Base-by-base conservation (phyloP, 2,888 invertebrate species). In the Asteroscopus sphinx region DNA sequence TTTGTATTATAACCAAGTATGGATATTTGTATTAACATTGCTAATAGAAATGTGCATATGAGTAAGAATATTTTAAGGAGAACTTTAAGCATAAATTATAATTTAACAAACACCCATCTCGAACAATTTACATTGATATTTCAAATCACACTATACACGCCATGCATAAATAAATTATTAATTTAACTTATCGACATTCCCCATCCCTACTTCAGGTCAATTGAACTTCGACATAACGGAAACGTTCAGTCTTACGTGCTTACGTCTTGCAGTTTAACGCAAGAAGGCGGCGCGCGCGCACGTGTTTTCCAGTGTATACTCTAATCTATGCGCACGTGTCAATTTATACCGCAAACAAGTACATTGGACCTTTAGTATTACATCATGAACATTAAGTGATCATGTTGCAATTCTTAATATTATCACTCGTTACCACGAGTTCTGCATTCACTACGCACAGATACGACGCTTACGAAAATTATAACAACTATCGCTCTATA, bases 281-380 rank as follows among this genome's bases (percentile, higher is more conserved):
- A 16, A 52, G 56, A 39, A 45, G 32, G 25, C 48, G 13, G 36
- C 64, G 56, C 56, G 56, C n/a, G 1, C 64, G 70, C 66, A 67
- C 44, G 69, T 30, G 21, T 30, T n/a, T n/a, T n/a, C n/a, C n/a
- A n/a, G n/a, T n/a, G n/a, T n/a, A n/a, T n/a, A n/a, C n/a, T n/a
- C n/a, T n/a, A n/a, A n/a, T n/a, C n/a, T n/a, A n/a, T n/a, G n/a
- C 64, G 70, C 66, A 67, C 44, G 69, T 30, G 21, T 30, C 6
- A 8, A 21, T 21, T 16, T 16, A 0, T 17, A 25, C 13, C 32
- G 12, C 42, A 32, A 21, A 9, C 5, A 11, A 21, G 21, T 21
- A 21, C n/a, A 0, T 6, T 51, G 16, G 28, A n/a, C 11, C 2
- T 33, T 7, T 11, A 35, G n/a, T 42, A 37, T 44, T 25, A 15